A percentile compares a stretch with the other conserved stretches of the same genome.
phyloP scores from a whole-genome alignment of 2,113 vertebrate genomes.

The Hydrolagus affinis region DNA sequence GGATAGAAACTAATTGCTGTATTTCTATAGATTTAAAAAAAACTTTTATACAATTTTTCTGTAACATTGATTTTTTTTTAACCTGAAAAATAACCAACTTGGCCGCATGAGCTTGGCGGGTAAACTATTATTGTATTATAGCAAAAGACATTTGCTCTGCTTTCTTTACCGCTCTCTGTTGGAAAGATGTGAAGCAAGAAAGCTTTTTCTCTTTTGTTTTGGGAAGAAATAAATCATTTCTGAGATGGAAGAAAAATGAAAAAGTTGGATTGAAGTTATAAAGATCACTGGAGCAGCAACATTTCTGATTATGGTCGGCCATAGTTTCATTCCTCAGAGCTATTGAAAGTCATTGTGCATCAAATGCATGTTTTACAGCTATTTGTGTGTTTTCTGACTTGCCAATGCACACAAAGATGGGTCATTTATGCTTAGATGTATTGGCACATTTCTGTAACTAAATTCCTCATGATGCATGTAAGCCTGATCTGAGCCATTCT shows the following conservation, averaged over 20 bases:
- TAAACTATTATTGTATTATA: background rate
- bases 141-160: background rate
- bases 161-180: background rate
- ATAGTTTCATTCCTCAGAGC: background rate
- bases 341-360: slow-evolving; percentile 9
- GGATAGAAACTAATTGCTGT: background rate
- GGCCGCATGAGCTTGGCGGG: background rate
- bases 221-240: slow-evolving; percentile 11
- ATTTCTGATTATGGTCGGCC: background rate
- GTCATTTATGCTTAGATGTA: background rate
- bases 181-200: background rate
- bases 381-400: background rate
- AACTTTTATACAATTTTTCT: background rate
- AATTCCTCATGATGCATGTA: background rate
- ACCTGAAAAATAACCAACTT: background rate
- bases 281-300: slow-evolving; percentile 26
- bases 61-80: background rate
- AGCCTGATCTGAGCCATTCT: background rate
- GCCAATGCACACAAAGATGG: background rate
- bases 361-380: background rate
- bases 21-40: background rate
- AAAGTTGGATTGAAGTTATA: slow-evolving; percentile 14
- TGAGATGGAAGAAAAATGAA: background rate
- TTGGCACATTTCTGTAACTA: background rate
- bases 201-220: background rate